Percentiles rank a stretch among this genome's conserved stretches.
These are phyloP conservation scores for Caenorhabditis becei DNA, from an alignment of 2,888 invertebrate species.

Conservation along the genomic window DNA sequence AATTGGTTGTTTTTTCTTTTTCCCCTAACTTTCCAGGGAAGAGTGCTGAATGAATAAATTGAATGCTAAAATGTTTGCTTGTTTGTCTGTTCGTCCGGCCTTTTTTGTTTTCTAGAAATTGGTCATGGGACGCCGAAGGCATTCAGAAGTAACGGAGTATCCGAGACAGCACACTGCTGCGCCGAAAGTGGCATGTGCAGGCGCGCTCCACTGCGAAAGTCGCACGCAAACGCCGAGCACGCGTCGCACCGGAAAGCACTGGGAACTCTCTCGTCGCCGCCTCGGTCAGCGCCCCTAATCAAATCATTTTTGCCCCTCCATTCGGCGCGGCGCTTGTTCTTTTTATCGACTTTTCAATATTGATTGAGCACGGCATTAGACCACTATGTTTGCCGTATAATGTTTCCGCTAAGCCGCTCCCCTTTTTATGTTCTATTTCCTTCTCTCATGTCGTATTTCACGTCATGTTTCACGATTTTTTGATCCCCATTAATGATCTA, in stretches of 20 bases:
- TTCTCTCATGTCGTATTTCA: not conserved
- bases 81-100: too few species aligned
- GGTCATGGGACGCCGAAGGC: too few species aligned
- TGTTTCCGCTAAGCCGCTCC: not conserved
- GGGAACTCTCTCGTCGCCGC: slow-evolving; percentile 26
- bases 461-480: not conserved
- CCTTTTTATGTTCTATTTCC: not conserved
- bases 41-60: too few species aligned
- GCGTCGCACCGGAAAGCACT: slow-evolving; percentile 42
- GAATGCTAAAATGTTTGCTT: too few species aligned
- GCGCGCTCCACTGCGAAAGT: slow-evolving; percentile 22
- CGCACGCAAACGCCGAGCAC: slow-evolving; percentile 47
- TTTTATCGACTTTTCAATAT: slow-evolving; percentile 46
- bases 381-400: not conserved
- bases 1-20: too few species aligned
- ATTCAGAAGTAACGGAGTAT: too few species aligned
- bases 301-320: slow-evolving; percentile 46
- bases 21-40: too few species aligned
- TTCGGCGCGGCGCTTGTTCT: slow-evolving; percentile 16
- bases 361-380: slow-evolving; percentile 15
- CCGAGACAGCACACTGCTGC: too few species aligned
- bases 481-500: not conserved
- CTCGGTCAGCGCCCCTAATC: slow-evolving; percentile 37
- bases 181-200: too few species aligned
- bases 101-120: too few species aligned